A percentile compares a stretch with the other conserved stretches of the same genome.
Conservation (phyloP, 2,888 invertebrate species). For the Nezara viridula region DNA sequence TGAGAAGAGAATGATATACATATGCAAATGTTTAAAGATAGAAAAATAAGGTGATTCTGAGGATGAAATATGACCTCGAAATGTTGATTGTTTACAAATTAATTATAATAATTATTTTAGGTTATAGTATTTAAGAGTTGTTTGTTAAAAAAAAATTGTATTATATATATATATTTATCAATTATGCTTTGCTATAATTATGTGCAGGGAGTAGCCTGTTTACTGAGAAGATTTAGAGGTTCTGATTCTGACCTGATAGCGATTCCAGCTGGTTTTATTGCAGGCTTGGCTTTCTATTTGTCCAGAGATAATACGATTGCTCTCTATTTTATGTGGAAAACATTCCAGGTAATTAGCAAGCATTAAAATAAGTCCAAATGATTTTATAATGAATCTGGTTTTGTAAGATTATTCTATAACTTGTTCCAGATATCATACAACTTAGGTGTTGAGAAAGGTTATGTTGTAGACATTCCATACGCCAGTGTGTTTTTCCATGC, state of each 20-base stretch:
- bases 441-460: conserved; percentile 77
- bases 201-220: conserved; percentile 76
- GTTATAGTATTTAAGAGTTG: too few species aligned
- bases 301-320: conserved; percentile 85
- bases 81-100: too few species aligned
- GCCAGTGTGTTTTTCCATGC: conserved; percentile 82
- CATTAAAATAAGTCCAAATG: not conserved
- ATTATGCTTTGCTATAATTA: conserved; percentile 32
- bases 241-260: conserved; percentile 77
- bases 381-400: not conserved
- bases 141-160: too few species aligned
- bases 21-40: too few species aligned
- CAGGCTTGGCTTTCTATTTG: conserved; percentile 79
- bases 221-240: conserved; percentile 75
- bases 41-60: too few species aligned
- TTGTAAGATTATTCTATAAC: not conserved
- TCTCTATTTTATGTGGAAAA: conserved; percentile 87
- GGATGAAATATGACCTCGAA: too few species aligned
- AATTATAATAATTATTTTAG: too few species aligned
- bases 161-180: too few species aligned
- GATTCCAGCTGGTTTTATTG: conserved; percentile 79
- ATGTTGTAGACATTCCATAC: conserved; percentile 78
- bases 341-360: conserved; percentile 76
- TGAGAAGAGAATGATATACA: too few species aligned
- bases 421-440: conserved; percentile 77